Base-by-base conservation (phyloP, 2,797 vertebrate species). In the Ctenopoma multispine region DNA sequence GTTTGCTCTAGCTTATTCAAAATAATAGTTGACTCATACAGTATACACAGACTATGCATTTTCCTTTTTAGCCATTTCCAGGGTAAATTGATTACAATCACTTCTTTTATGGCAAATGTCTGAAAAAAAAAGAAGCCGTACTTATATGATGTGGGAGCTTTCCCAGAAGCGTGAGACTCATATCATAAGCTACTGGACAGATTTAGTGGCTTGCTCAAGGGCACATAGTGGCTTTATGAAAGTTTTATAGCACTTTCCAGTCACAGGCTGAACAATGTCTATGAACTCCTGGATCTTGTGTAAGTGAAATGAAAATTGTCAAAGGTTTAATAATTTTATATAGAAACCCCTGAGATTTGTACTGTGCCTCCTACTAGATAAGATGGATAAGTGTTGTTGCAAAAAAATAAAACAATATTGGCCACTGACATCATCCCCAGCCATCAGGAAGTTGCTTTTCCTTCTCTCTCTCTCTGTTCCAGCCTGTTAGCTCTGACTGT, bases 401-500 rank as follows among this genome's bases (percentile, higher is more conserved):
- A 81, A 83, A 87, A 87, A 49, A 34, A 34, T 5, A 31, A 31
- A 31, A 27, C 24, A 27, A 69, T 83, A 75, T 82, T 87, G 24
- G 40, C 68, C 77, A 50, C 65, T 88, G 85, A 92, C 91, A 90
- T 92, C 90, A 93, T 91, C 86, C 76, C 68, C 76, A 90, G 69
- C 69, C 84, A 90, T 86, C 78, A 78, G 89, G 85, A 89, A 75
- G 75, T 80, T 86, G 84, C 86, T 89, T 70, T 78, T 31, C 53
- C 34, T 48, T 29, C 41, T 34, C 69, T 21, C 69, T 21, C 66
- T 63, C 64, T 75, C 50, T 59, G 62, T 83, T 85, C 79, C 78
- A 69, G 80, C 67, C 83, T 65, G 67, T 70, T 80, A 69, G 74
- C 77, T 72, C 84, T 80, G 61, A 77, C 82, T 63, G 79, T 83